Evolutionary conservation across 2,888 invertebrate genomes (phyloP).

Genomic region (Napeogenes inachia): DNA sequence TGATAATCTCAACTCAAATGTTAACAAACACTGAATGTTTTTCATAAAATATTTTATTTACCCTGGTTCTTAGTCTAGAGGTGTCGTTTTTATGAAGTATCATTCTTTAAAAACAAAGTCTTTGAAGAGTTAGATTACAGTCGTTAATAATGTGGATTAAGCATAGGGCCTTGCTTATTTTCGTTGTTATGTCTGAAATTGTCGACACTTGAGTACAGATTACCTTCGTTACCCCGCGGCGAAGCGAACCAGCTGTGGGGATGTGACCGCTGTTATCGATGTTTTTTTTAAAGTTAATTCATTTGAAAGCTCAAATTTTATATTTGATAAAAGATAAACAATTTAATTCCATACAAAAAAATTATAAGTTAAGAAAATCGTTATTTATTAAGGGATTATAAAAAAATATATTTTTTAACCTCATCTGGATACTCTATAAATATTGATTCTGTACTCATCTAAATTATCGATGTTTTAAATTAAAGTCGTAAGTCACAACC

Average conservation of each 20-base stretch:
- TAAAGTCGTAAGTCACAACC: conserved; percentile 31
- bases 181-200: conserved; percentile 76
- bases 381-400: too few species aligned
- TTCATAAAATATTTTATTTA: background rate
- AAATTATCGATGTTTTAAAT: background rate
- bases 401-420: too few species aligned
- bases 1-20: background rate
- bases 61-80: background rate
- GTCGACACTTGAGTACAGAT: conserved; percentile 77
- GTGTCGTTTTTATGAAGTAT: background rate
- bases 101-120: conserved; percentile 1
- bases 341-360: too few species aligned
- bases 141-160: conserved; percentile 55
- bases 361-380: too few species aligned
- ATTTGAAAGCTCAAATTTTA: too few species aligned
- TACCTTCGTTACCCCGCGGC: conserved; percentile 75
- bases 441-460: too few species aligned
- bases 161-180: conserved; percentile 67
- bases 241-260: conserved; percentile 58
- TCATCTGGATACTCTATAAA: too few species aligned
- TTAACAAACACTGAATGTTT: background rate
- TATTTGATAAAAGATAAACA: too few species aligned
- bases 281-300: background rate
- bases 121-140: conserved; percentile 6
- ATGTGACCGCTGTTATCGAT: conserved; percentile 38